Conservation (phyloP, 1,140 invertebrate species). For the Brachionus koreanus region DNA sequence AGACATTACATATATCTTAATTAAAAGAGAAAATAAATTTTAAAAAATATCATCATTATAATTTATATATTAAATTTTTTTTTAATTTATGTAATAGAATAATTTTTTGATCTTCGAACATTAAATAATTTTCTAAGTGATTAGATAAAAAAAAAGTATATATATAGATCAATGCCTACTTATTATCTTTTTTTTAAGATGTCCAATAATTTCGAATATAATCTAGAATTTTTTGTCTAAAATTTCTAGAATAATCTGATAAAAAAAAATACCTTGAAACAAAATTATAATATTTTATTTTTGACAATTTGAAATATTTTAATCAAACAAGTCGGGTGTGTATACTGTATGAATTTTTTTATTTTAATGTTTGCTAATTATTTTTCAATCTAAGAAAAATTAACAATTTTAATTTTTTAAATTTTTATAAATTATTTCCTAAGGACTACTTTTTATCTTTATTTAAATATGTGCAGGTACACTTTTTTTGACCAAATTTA, state of each 20-base stretch:
- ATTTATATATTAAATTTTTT: not conserved
- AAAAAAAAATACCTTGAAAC: not conserved
- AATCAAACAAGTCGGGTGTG: not conserved
- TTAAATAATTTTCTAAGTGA: not conserved
- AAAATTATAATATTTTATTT: not conserved
- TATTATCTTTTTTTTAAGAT: not conserved
- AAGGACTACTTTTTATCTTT: too few relatives aligned
- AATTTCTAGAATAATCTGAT: not conserved
- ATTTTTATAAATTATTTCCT: too few relatives aligned
- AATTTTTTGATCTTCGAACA: slow-evolving; percentile 18
- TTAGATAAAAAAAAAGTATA: not conserved
- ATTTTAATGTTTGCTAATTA: not conserved
- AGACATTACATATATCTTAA: not conserved
- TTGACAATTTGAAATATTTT: not conserved
- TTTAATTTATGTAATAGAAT: not conserved
- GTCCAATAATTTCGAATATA: not conserved
- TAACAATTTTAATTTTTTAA: not conserved
- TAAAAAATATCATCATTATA: not conserved
- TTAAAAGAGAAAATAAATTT: not conserved
- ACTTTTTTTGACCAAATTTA: too few relatives aligned
- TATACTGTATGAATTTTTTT: not conserved
- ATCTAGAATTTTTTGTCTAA: not conserved
- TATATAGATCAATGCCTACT: not conserved
- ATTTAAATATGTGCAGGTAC: too few relatives aligned
- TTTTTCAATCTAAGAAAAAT: not conserved